These are phyloP conservation scores for Campoletis raptor DNA, from an alignment of 2,888 invertebrate species.

Conservation along the genomic window DNA sequence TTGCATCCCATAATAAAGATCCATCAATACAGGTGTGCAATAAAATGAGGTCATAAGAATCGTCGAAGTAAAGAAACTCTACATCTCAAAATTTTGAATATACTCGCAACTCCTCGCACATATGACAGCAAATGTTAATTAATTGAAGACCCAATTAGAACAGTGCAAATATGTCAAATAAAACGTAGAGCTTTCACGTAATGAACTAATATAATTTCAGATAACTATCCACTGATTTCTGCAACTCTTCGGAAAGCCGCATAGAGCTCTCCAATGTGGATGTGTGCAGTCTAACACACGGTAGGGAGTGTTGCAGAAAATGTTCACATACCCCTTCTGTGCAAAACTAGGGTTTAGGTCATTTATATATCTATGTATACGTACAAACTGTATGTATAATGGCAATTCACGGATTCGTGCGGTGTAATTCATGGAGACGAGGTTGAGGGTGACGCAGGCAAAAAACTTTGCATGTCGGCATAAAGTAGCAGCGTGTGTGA, in stretches of 20 bases:
- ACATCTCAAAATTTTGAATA: neutral
- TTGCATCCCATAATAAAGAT: slow-evolving; percentile 1
- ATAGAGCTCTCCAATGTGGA: slow-evolving; percentile 26
- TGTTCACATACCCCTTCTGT: slow-evolving; percentile 26
- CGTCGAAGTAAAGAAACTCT: neutral
- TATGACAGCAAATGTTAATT: neutral
- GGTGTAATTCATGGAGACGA: slow-evolving; percentile 63
- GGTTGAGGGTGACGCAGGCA: slow-evolving; percentile 50
- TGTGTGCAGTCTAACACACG: neutral
- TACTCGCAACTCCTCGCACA: neutral
- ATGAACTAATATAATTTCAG: slow-evolving; percentile 59
- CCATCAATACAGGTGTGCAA: slow-evolving; percentile 34
- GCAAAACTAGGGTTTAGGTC: slow-evolving; percentile 1
- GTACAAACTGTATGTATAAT: slow-evolving; percentile 16
- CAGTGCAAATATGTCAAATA: neutral
- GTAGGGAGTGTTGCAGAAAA: slow-evolving; percentile 35
- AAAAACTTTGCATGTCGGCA: slow-evolving; percentile 67
- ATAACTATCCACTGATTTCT: slow-evolving; percentile 31
- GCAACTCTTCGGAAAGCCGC: slow-evolving; percentile 22
- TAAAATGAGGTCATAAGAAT: neutral
- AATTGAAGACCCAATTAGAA: slow-evolving; percentile 1
- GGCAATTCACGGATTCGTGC: slow-evolving; percentile 57
- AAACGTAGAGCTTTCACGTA: slow-evolving; percentile 24
- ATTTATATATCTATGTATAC: slow-evolving; percentile 9
- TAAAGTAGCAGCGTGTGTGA: slow-evolving; percentile 55